phyloP scores from a whole-genome alignment of 2,797 vertebrate genomes.

The Melanotaenia trifasciata region DNA sequence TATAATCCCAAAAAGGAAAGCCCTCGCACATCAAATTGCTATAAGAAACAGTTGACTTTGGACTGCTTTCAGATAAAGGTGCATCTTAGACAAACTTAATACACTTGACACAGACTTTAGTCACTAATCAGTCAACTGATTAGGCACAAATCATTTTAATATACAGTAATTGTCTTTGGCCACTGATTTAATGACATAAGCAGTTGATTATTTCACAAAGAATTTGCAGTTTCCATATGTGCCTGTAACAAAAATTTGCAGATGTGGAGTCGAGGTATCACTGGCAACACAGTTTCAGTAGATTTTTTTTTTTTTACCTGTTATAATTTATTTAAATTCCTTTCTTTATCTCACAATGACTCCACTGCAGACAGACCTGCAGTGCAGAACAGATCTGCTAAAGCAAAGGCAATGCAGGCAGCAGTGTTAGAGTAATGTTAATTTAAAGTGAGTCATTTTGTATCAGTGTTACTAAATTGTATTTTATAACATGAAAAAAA shows the following conservation, averaged over 20 bases:
- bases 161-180: not conserved
- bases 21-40: not conserved
- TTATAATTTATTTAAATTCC: not conserved
- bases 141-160: not conserved
- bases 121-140: not conserved
- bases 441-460: not conserved
- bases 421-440: not conserved
- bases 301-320: not conserved
- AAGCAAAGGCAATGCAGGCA: not conserved
- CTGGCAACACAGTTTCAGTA: not conserved
- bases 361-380: too few species aligned
- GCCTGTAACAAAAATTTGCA: not conserved
- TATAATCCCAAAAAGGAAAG: not conserved
- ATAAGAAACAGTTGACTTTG: not conserved
- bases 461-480: not conserved
- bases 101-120: not conserved
- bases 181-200: not conserved
- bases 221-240: not conserved
- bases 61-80: not conserved
- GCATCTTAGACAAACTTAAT: not conserved
- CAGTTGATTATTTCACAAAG: not conserved
- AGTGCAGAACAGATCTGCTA: not conserved
- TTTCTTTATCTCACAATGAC: not conserved
- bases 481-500: not conserved
- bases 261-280: not conserved